Evolutionary conservation across 2,797 vertebrate genomes (phyloP).

Genomic region (Threskiornis aethiopicus): DNA sequence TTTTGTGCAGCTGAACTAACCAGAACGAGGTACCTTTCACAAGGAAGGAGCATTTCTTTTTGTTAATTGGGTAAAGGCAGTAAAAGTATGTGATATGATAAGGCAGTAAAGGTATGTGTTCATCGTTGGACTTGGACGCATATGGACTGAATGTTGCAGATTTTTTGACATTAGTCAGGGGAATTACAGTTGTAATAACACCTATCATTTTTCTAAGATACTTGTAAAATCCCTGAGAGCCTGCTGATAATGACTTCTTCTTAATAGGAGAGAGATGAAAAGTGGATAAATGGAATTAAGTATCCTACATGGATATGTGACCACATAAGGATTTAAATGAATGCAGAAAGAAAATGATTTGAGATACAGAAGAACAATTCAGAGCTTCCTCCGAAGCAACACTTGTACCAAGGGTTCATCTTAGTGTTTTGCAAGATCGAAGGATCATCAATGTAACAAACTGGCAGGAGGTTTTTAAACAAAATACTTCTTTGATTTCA

Average conservation of each 20-base stretch:
- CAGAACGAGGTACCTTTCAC: too few relatives aligned
- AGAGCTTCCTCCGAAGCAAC: not conserved
- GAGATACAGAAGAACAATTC: not conserved
- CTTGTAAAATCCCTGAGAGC: not conserved
- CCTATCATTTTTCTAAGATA: not conserved
- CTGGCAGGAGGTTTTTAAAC: not conserved
- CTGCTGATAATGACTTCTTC: not conserved
- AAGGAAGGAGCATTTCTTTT: not conserved
- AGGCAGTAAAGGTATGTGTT: not conserved
- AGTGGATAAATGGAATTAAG: not conserved
- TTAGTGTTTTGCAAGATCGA: not conserved
- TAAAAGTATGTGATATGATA: not conserved
- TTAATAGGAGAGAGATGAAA: not conserved
- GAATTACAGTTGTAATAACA: not conserved
- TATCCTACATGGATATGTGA: not conserved
- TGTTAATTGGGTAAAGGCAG: not conserved
- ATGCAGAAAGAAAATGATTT: not conserved
- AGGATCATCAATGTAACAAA: not conserved
- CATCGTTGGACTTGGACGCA: accelerated
- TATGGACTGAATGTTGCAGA: accelerated
- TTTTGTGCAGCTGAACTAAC: not conserved
- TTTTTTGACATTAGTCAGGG: not conserved
- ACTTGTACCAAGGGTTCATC: not conserved
- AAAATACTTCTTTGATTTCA: not conserved
- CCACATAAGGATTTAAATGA: not conserved